Evolutionary conservation across 2,113 vertebrate species (phyloP).

Genomic region (Tachysurus fulvidraco): DNA sequence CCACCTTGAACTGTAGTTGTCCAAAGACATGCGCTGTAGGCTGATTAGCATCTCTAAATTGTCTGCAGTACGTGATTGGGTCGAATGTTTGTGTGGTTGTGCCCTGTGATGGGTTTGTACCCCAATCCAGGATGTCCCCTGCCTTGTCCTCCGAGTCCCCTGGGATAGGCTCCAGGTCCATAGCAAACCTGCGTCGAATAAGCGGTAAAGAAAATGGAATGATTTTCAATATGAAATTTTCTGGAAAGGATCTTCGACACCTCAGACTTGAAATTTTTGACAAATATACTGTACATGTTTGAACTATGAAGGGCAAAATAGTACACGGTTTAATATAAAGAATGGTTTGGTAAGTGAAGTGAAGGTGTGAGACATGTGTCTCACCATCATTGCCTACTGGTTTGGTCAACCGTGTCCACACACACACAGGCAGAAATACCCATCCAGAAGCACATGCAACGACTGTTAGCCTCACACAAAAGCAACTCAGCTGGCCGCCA

Average conservation of each 20-base stretch:
- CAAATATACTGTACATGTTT: background rate
- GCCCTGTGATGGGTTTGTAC: no score
- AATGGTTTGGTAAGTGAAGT: background rate
- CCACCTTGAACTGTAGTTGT: no score
- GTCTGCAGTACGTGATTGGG: no score
- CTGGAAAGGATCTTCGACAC: background rate
- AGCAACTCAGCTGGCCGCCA: slow-evolving; percentile 73
- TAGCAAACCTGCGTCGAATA: no score
- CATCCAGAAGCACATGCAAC: slow-evolving; percentile 65
- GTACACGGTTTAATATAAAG: background rate
- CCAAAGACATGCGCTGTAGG: no score
- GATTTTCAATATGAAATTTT: no score
- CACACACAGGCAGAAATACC: slow-evolving; percentile 26
- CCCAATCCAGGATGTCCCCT: no score
- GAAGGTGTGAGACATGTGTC: background rate
- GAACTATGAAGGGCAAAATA: background rate
- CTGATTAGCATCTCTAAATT: no score
- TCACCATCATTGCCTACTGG: slow-evolving; percentile 1
- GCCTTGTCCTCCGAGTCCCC: no score
- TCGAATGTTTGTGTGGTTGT: no score
- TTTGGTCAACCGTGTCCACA: background rate
- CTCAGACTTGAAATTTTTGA: background rate
- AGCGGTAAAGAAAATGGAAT: no score
- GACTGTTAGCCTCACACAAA: slow-evolving; percentile 69
- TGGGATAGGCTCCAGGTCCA: no score